A percentile compares a stretch with the other conserved stretches of the same genome.
Evolutionary conservation across 2,888 invertebrate genomes (phyloP).

Genomic region (Nomada ruficornis): DNA sequence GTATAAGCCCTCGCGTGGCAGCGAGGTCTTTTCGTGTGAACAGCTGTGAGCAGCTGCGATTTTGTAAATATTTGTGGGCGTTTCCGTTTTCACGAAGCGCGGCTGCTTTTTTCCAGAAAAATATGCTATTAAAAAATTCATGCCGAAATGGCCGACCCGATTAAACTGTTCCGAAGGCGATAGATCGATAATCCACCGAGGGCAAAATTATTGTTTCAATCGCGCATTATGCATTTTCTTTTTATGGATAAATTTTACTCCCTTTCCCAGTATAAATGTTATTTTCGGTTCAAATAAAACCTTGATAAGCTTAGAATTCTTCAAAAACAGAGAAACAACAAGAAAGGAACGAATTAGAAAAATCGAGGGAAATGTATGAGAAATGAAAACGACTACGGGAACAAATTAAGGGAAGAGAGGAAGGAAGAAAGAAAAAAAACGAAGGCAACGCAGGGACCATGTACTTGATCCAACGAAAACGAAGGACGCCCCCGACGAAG

Average conservation of each 20-base stretch:
- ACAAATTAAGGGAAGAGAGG: background rate
- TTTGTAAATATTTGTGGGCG: constrained; percentile 39
- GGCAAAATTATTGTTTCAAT: constrained; percentile 6
- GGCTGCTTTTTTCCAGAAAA: background rate
- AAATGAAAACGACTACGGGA: too few species aligned
- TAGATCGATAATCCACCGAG: constrained; percentile 22
- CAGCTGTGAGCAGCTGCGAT: constrained; percentile 34
- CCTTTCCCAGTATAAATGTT: too few species aligned
- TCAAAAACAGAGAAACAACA: background rate
- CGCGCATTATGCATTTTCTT: constrained; percentile 8
- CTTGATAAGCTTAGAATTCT: background rate
- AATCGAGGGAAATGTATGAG: background rate
- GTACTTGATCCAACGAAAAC: constrained; percentile 13
- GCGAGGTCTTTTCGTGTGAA: constrained; percentile 22
- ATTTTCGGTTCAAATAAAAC: too few species aligned
- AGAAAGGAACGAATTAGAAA: background rate
- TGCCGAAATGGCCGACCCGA: constrained; percentile 6
- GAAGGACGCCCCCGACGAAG: constrained; percentile 64
- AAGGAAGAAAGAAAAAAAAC: constrained; percentile 8
- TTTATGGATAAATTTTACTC: background rate
- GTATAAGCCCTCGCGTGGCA: background rate
- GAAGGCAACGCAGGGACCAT: background rate
- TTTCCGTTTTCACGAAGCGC: constrained; percentile 10
- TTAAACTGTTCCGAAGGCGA: constrained; percentile 19
- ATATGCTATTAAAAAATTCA: constrained; percentile 34